Evolutionary conservation across 2,113 vertebrate species (phyloP), one percentile per base, ranked within the genome.

Genomic region (Atractosteus spatula): DNA sequence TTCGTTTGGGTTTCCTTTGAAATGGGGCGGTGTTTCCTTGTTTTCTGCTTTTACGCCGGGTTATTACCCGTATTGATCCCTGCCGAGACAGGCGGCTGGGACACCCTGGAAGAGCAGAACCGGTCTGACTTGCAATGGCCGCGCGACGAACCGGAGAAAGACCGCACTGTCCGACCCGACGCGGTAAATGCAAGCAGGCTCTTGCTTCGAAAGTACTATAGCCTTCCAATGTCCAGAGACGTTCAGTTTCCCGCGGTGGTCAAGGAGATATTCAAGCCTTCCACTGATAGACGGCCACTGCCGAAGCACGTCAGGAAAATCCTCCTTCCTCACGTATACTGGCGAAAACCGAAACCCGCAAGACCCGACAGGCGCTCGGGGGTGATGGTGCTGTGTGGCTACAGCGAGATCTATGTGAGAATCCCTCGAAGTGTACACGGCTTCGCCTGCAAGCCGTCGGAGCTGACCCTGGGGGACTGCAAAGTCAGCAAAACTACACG

Each of bases 401-500:
- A 2, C 29, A 66, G 51, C 8, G 78, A 81, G 67, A 84, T 92
- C 80, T 73, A 41, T 0, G 86, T 92, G 43, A 71, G 72, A 65
- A 86, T 92, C 17, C 66, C 71, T 3, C 79, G 67, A 70, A 67
- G 66, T 3, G 0, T 80, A 41, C n/a, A 87, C 17, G 85, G 79
- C 4, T 3, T 41, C 3, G 13, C 13, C 0, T 73, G 69, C 0
- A 16, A 41, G 0, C 13, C 13, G 0, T 55, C 69, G 3, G 55
- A 42, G 3, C 73, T 90, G 10, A 80, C 42, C n/a, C 77, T 92
- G 47, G 91, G 89, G 1, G 74, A 84, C 0, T 91, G 91, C 43
- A 3, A 5, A 8, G 42, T 77, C 73, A 88, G 61, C 17, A 81
- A 57, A 16, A 51, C 69, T 0, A 86, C 81, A 0, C 42, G 14